A percentile compares a stretch with the other conserved stretches of the same genome.
Conservation (phyloP, 1,140 invertebrate genomes). For the Temnothorax curvispinosus region DNA sequence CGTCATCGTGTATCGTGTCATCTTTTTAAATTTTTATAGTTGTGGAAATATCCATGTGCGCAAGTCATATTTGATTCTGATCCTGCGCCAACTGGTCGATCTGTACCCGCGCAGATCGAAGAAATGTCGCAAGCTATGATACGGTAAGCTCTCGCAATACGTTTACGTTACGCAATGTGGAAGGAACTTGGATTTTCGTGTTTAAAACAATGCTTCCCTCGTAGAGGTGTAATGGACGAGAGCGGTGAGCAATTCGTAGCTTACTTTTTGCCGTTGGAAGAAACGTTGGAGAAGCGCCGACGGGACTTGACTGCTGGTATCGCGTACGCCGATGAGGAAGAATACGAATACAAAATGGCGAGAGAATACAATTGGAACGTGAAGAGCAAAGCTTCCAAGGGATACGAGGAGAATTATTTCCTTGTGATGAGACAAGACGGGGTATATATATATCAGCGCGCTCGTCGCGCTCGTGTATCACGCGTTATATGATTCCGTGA, state of each 20-base stretch:
- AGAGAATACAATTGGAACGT: slow-evolving; percentile 99
- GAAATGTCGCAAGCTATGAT: slow-evolving; percentile 99
- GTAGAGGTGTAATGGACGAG: slow-evolving; percentile 98
- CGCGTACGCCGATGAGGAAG: slow-evolving; percentile 96
- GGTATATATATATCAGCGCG: slow-evolving; percentile 76
- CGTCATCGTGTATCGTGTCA: neutral
- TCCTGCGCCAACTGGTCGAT: slow-evolving; percentile 93
- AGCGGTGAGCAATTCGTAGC: slow-evolving; percentile 99
- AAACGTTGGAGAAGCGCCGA: slow-evolving; percentile 95
- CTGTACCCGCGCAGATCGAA: slow-evolving; percentile 94
- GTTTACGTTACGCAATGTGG: slow-evolving; percentile 4
- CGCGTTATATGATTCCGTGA: neutral
- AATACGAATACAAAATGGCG: slow-evolving; percentile 98
- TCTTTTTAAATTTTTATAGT: slow-evolving; percentile 83
- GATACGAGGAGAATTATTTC: slow-evolving; percentile 99
- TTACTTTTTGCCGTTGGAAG: slow-evolving; percentile 98
- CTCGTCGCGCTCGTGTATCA: neutral
- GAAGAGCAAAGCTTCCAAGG: slow-evolving; percentile 98
- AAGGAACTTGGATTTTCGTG: neutral
- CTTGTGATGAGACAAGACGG: slow-evolving; percentile 96
- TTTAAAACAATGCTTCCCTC: slow-evolving; percentile 76
- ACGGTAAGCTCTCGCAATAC: slow-evolving; percentile 86
- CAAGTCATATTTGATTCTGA: slow-evolving; percentile 99
- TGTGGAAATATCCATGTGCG: slow-evolving; percentile 99
- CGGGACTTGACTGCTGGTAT: slow-evolving; percentile 91